Evolutionary conservation across 2,113 vertebrate species (phyloP).

Genomic region (Amia ocellicauda): DNA sequence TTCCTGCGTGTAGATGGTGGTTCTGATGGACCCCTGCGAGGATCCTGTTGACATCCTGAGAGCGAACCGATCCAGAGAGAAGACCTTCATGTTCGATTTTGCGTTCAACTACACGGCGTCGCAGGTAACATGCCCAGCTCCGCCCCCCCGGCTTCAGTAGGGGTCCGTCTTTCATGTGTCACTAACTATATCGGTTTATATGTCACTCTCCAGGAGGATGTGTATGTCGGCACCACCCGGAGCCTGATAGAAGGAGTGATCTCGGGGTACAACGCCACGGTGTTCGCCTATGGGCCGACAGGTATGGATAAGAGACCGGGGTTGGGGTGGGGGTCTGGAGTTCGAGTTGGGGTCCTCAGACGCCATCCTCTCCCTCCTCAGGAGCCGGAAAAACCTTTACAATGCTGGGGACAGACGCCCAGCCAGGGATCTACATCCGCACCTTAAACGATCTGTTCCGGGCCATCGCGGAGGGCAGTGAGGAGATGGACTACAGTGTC

Average conservation of each 20-base stretch:
- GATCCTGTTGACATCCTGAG: constrained; percentile 41
- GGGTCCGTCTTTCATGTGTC: accelerated
- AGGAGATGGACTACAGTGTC: constrained; percentile 42
- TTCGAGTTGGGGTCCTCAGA: too few relatives aligned
- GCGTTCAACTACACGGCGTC: constrained; percentile 46
- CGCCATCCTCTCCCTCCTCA: too few relatives aligned
- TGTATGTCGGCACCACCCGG: constrained; percentile 49
- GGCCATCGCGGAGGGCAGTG: constrained; percentile 43
- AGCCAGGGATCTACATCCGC: constrained; percentile 57
- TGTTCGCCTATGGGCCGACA: constrained; percentile 60
- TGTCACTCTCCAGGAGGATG: constrained; percentile 45
- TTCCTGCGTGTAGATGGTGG: constrained; percentile 48
- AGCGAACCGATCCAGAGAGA: constrained; percentile 49
- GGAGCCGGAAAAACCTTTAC: constrained; percentile 60
- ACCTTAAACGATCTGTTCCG: constrained; percentile 58
- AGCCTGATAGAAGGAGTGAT: constrained; percentile 53
- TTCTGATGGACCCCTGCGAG: constrained; percentile 50
- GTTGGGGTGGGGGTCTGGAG: too few relatives aligned
- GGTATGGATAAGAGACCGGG: constrained; percentile 46
- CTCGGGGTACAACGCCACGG: constrained; percentile 56
- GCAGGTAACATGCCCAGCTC: too few relatives aligned
- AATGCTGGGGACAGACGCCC: constrained; percentile 55
- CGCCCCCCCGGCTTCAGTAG: too few relatives aligned
- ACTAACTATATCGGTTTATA: background rate
- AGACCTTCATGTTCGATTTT: constrained; percentile 54